Evolutionary conservation across 2,888 invertebrate genomes (phyloP).

Genomic region (Lithophane semibrunnea): DNA sequence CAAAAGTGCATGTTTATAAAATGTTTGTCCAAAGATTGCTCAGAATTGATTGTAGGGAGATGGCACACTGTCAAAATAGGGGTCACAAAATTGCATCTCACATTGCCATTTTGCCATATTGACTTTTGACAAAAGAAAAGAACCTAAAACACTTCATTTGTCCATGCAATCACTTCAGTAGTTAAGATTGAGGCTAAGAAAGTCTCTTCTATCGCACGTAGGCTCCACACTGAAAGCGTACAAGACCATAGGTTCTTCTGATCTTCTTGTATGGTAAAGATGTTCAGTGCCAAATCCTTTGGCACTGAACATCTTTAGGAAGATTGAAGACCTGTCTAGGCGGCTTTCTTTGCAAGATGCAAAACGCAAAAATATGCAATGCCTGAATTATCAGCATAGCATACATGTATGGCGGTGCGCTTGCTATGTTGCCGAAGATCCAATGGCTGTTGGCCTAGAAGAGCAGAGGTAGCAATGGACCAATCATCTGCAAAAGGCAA

Average conservation of each 20-base stretch:
- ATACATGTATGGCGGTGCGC: neutral
- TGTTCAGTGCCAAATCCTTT: neutral
- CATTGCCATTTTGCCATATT: neutral
- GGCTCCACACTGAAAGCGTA: neutral
- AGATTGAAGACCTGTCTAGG: neutral
- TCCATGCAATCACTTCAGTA: neutral
- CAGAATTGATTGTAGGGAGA: neutral
- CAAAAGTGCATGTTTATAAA: neutral
- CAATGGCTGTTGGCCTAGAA: neutral
- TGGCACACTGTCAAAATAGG: too few relatives aligned
- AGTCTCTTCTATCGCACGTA: neutral
- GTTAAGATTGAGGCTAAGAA: neutral
- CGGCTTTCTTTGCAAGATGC: too few relatives aligned
- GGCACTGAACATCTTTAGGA: too few relatives aligned
- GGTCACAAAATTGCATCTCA: neutral
- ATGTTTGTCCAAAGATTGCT: neutral
- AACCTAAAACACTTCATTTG: neutral
- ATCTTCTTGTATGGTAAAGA: neutral
- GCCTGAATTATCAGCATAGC: neutral
- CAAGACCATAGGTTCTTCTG: too few relatives aligned
- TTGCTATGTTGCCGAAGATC: neutral
- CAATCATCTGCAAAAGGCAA: neutral
- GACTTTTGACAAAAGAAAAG: neutral
- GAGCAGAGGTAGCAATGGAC: neutral
- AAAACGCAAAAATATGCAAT: too few relatives aligned